Evolutionary conservation across 1,140 invertebrate species (phyloP), one percentile per base, ranked within the genome.

Genomic region (Lepidurus packardi): DNA sequence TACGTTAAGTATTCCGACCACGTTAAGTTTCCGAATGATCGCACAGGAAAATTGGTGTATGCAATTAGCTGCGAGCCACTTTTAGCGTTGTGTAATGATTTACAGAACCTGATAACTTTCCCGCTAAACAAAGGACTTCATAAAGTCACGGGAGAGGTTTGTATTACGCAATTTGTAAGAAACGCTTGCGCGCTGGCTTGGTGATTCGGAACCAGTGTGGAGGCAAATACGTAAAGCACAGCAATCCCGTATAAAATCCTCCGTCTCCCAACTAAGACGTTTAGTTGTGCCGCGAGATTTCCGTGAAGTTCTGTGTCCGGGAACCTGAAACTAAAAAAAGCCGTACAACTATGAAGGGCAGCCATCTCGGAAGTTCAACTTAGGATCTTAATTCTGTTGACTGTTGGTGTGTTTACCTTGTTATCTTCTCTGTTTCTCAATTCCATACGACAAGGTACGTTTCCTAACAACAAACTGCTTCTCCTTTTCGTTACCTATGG

Each of bases 221-320:
- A 65, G 53, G 13, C 53, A 65, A 65, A n/a, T 65, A 11, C 53
- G 53, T 65, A 7, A 13, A 65, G 53, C 13, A 65, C 53, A 65
- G 53, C 53, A 65, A 65, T 21, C 16, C 53, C 53, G 53, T 65
- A 65, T 65, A 65, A 65, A 65, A 65, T 65, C 53, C 16, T 65
- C 53, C 9, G 53, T 65, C 53, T 9, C 53, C 16, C 16, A 13
- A 65, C 53, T 21, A 21, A 21, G 53, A 11, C 53, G 16, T 65
- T 65, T 65, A 65, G 53, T 65, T 65, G 53, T 21, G 16, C 45
- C 21, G 16, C 53, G 21, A 65, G 53, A 65, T 65, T n/a, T 65
- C 53, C 21, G 8, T 21, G 16, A 65, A 65, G 21, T 7, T 11
- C 16, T 16, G 16, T 47, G 2, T 47, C 10, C 45, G 16, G 34